Percentiles rank a stretch among this genome's conserved stretches.
Evolutionary conservation across 2,888 invertebrate genomes (phyloP).

Genomic region (Drosophila falleni): DNA sequence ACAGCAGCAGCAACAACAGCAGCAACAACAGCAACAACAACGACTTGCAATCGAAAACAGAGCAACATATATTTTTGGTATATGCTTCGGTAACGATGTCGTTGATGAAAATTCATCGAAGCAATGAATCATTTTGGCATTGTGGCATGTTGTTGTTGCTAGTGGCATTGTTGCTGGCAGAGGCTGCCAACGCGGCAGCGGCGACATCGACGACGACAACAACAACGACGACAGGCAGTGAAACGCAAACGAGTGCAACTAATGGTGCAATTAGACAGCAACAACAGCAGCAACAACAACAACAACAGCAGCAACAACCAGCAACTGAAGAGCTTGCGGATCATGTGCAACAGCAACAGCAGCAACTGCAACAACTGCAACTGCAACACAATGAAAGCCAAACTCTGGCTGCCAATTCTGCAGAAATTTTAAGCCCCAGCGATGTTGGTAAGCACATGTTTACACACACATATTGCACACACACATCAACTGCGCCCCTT

Average conservation of each 20-base stretch:
- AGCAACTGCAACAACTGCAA: constrained; percentile 2
- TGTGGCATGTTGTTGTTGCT: constrained; percentile 65
- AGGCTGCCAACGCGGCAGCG: constrained; percentile 31
- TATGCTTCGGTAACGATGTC: constrained; percentile 82
- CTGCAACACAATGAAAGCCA: constrained; percentile 55
- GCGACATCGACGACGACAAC: constrained; percentile 40
- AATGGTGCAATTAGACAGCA: constrained; percentile 81
- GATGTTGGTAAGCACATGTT: constrained; percentile 68
- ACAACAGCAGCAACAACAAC: constrained; percentile 41
- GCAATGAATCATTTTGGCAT: constrained; percentile 82
- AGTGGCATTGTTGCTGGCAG: constrained; percentile 63
- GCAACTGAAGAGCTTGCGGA: constrained; percentile 34
- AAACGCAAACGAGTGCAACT: constrained; percentile 77
- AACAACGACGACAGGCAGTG: constrained; percentile 47
- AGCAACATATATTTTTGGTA: constrained; percentile 59
- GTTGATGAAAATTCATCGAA: constrained; percentile 82
- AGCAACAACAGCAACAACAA: constrained; percentile 16
- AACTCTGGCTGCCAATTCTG: constrained; percentile 66
- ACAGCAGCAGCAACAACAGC: constrained; percentile 20
- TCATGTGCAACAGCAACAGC: constrained; percentile 24
- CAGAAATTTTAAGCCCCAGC: constrained; percentile 76
- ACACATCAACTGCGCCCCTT: constrained; percentile 50
- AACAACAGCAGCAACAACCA: constrained; percentile 37
- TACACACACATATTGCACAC: constrained; percentile 1
- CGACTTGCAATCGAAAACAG: constrained; percentile 25